Conservation (phyloP, 2,888 invertebrate genomes). For the Tricholauxania praeusta region DNA sequence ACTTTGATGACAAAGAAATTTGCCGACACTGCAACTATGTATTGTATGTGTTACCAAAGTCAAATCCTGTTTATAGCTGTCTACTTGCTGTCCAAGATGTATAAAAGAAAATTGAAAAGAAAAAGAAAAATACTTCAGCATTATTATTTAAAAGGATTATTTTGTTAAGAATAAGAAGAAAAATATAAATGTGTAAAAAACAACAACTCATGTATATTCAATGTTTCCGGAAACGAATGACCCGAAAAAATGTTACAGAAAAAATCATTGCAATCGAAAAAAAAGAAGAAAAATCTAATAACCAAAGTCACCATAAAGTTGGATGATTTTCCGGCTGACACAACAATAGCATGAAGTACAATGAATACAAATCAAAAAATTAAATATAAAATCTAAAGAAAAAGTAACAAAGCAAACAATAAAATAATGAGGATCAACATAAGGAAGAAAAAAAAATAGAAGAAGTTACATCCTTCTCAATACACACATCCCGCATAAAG, state of each 20-base stretch:
- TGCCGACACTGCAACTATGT: too few species aligned
- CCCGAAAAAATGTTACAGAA: conserved; percentile 13
- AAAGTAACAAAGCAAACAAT: conserved; percentile 10
- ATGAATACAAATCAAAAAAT: conserved; percentile 11
- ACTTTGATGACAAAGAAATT: too few species aligned
- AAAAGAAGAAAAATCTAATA: conserved; percentile 16
- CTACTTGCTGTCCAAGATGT: too few species aligned
- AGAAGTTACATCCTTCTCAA: background rate
- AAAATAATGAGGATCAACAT: conserved; percentile 17
- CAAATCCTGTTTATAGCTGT: too few species aligned
- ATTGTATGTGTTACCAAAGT: too few species aligned
- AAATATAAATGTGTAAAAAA: conserved; percentile 1
- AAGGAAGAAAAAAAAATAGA: background rate
- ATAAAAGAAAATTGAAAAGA: too few species aligned
- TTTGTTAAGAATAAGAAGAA: background rate
- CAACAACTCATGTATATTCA: conserved; percentile 21
- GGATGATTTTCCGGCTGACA: conserved; percentile 44
- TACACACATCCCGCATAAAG: conserved; percentile 19
- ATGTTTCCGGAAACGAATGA: conserved; percentile 31
- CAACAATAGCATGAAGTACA: conserved; percentile 9
- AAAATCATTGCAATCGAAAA: background rate
- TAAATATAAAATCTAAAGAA: conserved; percentile 42
- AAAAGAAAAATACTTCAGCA: too few species aligned
- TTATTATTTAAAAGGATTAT: background rate
- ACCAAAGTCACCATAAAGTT: conserved; percentile 23